Evolutionary conservation across 2,888 invertebrate genomes (phyloP).

Genomic region (Drosophila siamana): DNA sequence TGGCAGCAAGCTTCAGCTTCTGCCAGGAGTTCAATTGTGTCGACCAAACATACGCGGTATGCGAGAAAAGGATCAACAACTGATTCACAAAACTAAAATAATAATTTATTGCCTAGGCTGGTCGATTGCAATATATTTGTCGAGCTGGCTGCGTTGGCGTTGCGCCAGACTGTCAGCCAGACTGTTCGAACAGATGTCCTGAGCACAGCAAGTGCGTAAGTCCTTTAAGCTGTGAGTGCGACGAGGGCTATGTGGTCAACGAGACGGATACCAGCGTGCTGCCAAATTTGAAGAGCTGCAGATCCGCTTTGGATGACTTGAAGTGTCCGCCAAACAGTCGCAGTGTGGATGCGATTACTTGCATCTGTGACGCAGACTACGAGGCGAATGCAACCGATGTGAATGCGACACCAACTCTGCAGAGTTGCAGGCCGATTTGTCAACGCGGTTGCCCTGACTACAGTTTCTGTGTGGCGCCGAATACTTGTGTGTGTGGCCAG

Average conservation of each 20-base stretch:
- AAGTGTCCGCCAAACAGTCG: background rate
- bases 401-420: background rate
- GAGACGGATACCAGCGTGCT: background rate
- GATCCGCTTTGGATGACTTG: background rate
- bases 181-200: conserved; percentile 13
- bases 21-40: conserved; percentile 9
- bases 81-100: background rate
- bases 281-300: background rate
- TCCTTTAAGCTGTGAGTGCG: conserved; percentile 10
- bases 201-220: conserved; percentile 2
- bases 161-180: conserved; percentile 18
- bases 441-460: background rate
- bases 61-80: background rate
- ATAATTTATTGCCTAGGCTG: background rate
- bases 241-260: background rate
- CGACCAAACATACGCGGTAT: background rate
- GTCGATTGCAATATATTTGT: background rate
- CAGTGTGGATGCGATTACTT: background rate
- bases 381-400: background rate
- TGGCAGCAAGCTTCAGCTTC: background rate
- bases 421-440: conserved; percentile 4
- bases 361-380: conserved; percentile 1
- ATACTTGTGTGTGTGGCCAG: background rate
- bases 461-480: background rate
- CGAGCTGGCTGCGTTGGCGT: conserved; percentile 17